Conservation (phyloP, 2,888 invertebrate species). For the Eupithecia pulchellata region DNA sequence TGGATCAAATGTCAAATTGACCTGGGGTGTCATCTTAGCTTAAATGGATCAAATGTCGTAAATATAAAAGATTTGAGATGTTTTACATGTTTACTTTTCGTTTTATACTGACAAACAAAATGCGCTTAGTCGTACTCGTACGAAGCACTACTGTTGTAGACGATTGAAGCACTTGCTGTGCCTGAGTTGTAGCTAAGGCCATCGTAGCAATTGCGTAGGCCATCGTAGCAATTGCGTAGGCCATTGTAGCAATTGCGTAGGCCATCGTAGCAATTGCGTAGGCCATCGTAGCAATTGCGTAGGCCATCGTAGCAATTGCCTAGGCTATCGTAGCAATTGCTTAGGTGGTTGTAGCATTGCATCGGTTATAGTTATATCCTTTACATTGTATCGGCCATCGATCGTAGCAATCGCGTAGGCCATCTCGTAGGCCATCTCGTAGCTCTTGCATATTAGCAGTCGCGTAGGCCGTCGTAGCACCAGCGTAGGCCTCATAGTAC, state of each 20-base stretch:
- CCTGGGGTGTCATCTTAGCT: no score
- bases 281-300: not conserved
- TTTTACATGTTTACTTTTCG: no score
- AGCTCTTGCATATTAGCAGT: not conserved
- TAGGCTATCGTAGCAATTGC: not conserved
- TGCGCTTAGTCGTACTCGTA: not conserved
- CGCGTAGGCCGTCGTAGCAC: not conserved
- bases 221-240: not conserved
- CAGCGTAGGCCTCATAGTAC: not conserved
- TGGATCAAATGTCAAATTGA: no score
- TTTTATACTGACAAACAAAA: no score
- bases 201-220: not conserved
- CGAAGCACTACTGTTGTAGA: not conserved
- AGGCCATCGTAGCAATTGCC: not conserved
- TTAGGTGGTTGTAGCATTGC: not conserved
- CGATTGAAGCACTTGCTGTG: not conserved
- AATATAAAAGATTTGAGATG: no score
- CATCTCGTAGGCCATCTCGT: not conserved
- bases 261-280: not conserved
- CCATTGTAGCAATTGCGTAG: not conserved
- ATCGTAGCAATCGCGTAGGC: not conserved
- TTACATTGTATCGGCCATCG: no score
- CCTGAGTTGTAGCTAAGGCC: not conserved
- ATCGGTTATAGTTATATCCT: no score
- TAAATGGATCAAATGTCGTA: no score